Evolutionary conservation across 2,113 vertebrate species (phyloP).

Genomic region (Beaufortia kweichowensis): DNA sequence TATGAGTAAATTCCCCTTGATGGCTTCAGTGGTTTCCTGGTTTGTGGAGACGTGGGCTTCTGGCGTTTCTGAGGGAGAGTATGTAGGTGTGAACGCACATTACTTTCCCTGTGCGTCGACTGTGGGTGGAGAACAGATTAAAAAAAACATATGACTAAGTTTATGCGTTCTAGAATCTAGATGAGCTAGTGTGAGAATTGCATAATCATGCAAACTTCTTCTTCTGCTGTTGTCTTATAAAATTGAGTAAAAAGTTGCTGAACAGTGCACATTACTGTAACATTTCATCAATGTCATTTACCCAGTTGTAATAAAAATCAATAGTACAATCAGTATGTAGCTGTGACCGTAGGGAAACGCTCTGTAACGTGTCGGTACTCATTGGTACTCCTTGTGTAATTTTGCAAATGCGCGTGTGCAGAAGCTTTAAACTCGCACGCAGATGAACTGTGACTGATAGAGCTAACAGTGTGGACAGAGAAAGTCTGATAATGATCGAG

Average conservation of each 20-base stretch:
- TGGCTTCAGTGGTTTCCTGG: background rate
- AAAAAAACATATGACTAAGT: slow-evolving; percentile 20
- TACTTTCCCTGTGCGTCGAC: background rate
- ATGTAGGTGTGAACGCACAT: slow-evolving; percentile 11
- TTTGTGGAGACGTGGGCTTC: slow-evolving; percentile 1
- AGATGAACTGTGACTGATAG: slow-evolving; percentile 17
- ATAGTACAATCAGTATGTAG: slow-evolving; percentile 4
- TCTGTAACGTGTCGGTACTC: slow-evolving; percentile 6
- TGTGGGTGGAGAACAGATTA: slow-evolving; percentile 19
- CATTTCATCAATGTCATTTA: slow-evolving; percentile 21
- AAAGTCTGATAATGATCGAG: slow-evolving; percentile 29
- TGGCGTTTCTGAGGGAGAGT: background rate
- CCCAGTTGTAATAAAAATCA: slow-evolving; percentile 10
- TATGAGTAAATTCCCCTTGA: slow-evolving; percentile 8
- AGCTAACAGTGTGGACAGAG: slow-evolving; percentile 8
- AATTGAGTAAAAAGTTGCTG: background rate
- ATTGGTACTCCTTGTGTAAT: slow-evolving; percentile 38
- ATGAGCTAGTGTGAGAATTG: slow-evolving; percentile 19
- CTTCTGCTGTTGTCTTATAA: background rate
- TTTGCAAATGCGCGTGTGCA: slow-evolving; percentile 36
- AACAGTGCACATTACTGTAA: slow-evolving; percentile 6
- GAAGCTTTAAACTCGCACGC: background rate
- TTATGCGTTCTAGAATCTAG: slow-evolving; percentile 2
- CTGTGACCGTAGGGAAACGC: background rate
- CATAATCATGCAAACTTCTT: slow-evolving; percentile 25